These are phyloP conservation scores for Lacerta viridis DNA, from an alignment of 2,797 vertebrate genomes.

Conservation along the genomic window DNA sequence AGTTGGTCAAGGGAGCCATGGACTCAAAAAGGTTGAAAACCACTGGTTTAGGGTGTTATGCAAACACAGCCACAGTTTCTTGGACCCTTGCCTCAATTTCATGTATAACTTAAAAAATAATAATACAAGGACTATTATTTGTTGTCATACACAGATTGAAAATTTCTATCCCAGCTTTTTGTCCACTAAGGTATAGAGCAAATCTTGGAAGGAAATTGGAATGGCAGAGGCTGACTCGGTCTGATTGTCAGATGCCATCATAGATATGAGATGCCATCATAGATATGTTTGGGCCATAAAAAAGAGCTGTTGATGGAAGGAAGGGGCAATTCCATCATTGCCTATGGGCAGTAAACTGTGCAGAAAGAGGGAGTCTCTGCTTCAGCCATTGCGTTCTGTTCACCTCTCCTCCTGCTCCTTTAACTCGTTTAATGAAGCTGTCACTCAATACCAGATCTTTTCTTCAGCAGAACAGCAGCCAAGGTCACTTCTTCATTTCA, in stretches of 20 bases:
- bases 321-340: background rate
- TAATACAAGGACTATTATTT: background rate
- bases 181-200: background rate
- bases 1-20: no score
- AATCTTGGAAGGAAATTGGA: background rate
- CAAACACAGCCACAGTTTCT: background rate
- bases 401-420: constrained; percentile 2
- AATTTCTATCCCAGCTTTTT: background rate
- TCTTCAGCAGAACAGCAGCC: background rate
- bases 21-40: no score
- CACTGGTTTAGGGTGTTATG: background rate
- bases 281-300: background rate
- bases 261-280: background rate
- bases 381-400: background rate
- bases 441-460: constrained; percentile 14
- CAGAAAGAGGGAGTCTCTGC: background rate
- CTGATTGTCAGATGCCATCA: background rate
- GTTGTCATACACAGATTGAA: background rate
- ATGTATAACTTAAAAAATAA: background rate
- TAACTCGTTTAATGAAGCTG: constrained; percentile 15
- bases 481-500: constrained; percentile 33
- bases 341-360: background rate
- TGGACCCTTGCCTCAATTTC: background rate
- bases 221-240: background rate
- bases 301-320: background rate